Evolutionary conservation across 2,797 vertebrate genomes (phyloP).

Genomic region (Sebastes hubbsi): DNA sequence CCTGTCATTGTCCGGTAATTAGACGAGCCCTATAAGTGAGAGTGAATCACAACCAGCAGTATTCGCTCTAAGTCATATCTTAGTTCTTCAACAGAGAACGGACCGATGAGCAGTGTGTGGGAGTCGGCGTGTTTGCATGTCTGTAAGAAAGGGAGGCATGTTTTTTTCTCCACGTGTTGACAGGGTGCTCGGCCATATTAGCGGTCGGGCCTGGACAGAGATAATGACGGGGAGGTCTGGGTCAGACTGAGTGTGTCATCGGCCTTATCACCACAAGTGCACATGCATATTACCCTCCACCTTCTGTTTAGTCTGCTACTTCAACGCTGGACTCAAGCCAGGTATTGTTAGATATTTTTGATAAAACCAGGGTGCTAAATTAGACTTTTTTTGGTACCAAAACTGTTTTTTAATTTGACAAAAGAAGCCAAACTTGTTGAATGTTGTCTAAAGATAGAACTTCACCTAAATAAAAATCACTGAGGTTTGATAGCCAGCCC

Average conservation of each 20-base stretch:
- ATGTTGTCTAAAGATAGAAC: neutral
- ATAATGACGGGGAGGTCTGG: conserved; percentile 59
- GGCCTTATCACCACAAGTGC: conserved; percentile 40
- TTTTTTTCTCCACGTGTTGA: conserved; percentile 50
- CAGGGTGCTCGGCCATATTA: conserved; percentile 44
- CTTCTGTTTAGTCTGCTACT: conserved; percentile 36
- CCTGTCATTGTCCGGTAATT: conserved; percentile 67
- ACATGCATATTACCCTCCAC: neutral
- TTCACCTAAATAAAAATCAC: neutral
- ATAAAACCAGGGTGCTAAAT: neutral
- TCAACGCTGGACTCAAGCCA: neutral
- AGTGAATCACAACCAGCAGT: conserved; percentile 32
- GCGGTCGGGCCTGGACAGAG: conserved; percentile 46
- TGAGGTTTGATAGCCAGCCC: neutral
- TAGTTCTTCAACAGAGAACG: conserved; percentile 1
- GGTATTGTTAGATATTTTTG: neutral
- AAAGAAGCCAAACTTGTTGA: neutral
- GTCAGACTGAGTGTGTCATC: conserved; percentile 52
- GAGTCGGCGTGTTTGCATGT: conserved; percentile 5
- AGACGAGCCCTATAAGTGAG: conserved; percentile 28
- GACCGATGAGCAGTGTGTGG: neutral
- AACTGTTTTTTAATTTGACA: neutral
- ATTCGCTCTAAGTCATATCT: conserved; percentile 15
- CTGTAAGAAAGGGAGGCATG: conserved; percentile 15
- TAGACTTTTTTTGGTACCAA: accelerated